Conservation (phyloP, 2,888 invertebrate genomes). For the Scaptomyza caliginosa region DNA sequence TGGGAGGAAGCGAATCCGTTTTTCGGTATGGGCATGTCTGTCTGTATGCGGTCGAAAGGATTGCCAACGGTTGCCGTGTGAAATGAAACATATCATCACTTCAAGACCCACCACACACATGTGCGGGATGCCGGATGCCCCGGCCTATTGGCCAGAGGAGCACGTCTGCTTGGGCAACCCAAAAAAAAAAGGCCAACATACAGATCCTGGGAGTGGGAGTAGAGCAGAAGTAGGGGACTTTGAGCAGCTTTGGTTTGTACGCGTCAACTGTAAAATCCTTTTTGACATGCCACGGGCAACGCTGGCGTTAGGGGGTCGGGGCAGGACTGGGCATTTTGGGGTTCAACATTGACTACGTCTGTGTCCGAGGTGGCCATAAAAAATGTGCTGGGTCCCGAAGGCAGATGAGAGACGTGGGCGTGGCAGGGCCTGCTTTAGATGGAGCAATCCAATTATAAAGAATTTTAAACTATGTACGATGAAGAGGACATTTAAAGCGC, state of each 20-base stretch:
- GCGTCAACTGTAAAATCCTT: slow-evolving; percentile 79
- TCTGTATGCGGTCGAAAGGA: slow-evolving; percentile 75
- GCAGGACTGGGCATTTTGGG: slow-evolving; percentile 7
- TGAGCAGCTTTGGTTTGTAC: slow-evolving; percentile 68
- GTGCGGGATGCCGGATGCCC: slow-evolving; percentile 47
- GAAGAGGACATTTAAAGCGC: slow-evolving; percentile 76
- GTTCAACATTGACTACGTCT: slow-evolving; percentile 35
- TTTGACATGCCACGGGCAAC: slow-evolving; percentile 64
- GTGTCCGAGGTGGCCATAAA: slow-evolving; percentile 63
- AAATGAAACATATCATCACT: slow-evolving; percentile 81
- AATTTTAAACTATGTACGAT: slow-evolving; percentile 79
- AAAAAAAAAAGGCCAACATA: slow-evolving; percentile 32
- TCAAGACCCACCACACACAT: slow-evolving; percentile 53
- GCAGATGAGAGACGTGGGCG: slow-evolving; percentile 4
- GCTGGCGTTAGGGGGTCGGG: neutral
- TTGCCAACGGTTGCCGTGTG: slow-evolving; percentile 72
- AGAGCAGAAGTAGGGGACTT: slow-evolving; percentile 2
- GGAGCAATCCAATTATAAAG: slow-evolving; percentile 76
- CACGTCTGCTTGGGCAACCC: slow-evolving; percentile 43
- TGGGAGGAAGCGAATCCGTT: slow-evolving; percentile 20
- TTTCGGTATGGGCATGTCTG: slow-evolving; percentile 52
- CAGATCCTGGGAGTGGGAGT: slow-evolving; percentile 4
- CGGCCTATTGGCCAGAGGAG: slow-evolving; percentile 41
- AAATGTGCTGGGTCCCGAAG: slow-evolving; percentile 54
- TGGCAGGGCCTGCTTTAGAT: slow-evolving; percentile 48